A percentile compares a stretch with the other conserved stretches of the same genome.
Evolutionary conservation across 2,797 vertebrate species (phyloP).

Genomic region (Botia almorhae): DNA sequence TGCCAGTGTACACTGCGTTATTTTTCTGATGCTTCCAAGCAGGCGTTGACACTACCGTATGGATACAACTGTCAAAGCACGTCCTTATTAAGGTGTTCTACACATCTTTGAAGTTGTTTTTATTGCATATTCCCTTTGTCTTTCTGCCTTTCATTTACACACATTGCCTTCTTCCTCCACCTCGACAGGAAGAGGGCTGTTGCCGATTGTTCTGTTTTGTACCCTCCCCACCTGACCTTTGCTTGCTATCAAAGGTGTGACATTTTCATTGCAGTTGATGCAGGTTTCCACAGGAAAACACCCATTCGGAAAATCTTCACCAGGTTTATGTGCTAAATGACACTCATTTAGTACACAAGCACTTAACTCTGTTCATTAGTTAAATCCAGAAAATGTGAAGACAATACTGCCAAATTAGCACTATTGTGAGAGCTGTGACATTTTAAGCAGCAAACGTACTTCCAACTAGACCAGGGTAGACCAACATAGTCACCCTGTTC

Average conservation of each 20-base stretch:
- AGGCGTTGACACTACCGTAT: background rate
- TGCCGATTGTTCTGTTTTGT: constrained; percentile 43
- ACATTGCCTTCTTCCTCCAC: constrained; percentile 23
- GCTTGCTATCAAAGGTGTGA: constrained; percentile 50
- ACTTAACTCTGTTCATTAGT: background rate
- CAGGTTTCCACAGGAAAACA: constrained; percentile 22
- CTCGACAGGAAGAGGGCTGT: constrained; percentile 32
- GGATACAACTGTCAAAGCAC: constrained; percentile 12
- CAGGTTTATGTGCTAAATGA: background rate
- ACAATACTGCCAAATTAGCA: background rate
- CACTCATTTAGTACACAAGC: background rate
- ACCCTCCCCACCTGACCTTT: constrained; percentile 49
- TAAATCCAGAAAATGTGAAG: background rate
- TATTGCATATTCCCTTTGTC: constrained; percentile 42
- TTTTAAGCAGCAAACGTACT: background rate
- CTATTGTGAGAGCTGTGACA: background rate
- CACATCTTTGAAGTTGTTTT: constrained; percentile 41
- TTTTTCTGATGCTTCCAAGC: constrained; percentile 18
- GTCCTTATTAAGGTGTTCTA: constrained; percentile 12
- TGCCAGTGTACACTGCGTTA: background rate
- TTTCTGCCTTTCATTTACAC: constrained; percentile 29
- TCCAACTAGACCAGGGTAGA: background rate
- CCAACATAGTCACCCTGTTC: no score
- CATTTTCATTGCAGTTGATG: constrained; percentile 49
- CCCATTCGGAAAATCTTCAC: background rate